phyloP scores from a whole-genome alignment of 2,113 vertebrate species.

The Ploceus nigricollis region DNA sequence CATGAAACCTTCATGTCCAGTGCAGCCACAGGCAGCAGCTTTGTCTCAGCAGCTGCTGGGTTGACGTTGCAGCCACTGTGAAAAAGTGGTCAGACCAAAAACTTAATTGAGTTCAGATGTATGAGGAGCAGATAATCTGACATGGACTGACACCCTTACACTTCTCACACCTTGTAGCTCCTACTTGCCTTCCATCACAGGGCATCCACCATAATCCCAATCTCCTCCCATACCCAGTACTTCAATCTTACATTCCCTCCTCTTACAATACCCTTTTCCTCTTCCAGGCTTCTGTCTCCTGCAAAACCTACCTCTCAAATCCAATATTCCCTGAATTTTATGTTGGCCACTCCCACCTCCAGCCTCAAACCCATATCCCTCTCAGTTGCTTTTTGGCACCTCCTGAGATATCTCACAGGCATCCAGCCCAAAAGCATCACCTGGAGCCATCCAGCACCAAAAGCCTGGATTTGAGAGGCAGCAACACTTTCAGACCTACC shows the following conservation, averaged over 20 bases:
- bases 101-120: neutral
- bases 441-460: neutral
- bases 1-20: neutral
- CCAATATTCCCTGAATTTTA: neutral
- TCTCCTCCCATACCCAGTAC: neutral
- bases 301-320: neutral
- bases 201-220: neutral
- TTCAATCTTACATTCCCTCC: neutral
- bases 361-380: neutral
- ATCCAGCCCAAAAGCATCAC: neutral
- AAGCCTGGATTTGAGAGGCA: neutral
- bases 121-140: neutral
- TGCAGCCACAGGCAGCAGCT: neutral
- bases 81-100: rapidly evolving
- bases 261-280: neutral
- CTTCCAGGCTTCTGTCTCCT: neutral
- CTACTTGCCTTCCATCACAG: neutral
- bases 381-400: neutral
- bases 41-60: neutral
- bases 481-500: neutral
- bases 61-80: neutral
- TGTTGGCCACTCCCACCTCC: neutral
- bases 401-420: neutral
- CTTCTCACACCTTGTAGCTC: neutral
- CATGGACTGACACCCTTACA: neutral